phyloP scores from a whole-genome alignment of 2,113 vertebrate genomes.

The Semnopithecus entellus region DNA sequence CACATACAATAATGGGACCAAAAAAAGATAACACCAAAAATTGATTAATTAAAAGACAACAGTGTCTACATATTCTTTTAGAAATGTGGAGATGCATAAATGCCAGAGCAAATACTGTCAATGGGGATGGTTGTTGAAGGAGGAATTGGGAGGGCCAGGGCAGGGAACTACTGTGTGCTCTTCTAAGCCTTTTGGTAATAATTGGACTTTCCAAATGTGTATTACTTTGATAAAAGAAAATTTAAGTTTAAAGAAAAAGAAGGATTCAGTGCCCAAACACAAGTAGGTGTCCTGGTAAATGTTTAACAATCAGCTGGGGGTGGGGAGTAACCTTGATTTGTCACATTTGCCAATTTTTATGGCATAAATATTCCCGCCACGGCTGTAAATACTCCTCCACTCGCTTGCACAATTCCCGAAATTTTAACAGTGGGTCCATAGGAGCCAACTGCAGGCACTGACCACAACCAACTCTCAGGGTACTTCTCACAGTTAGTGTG shows the following conservation, averaged over 20 bases:
- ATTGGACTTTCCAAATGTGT: neutral
- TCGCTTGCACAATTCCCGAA: neutral
- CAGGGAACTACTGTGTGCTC: neutral
- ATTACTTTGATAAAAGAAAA: constrained; percentile 21
- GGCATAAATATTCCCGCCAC: neutral
- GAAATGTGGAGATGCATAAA: neutral
- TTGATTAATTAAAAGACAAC: neutral
- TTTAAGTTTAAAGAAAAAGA: neutral
- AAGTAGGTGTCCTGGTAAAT: neutral
- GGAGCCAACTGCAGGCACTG: neutral
- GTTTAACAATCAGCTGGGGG: neutral
- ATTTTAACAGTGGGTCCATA: neutral
- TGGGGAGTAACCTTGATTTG: neutral
- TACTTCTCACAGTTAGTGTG: neutral
- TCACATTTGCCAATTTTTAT: neutral
- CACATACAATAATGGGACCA: neutral
- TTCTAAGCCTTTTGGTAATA: neutral
- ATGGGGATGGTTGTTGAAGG: neutral
- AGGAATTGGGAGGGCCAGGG: neutral
- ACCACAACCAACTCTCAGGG: neutral
- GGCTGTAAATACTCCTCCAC: neutral
- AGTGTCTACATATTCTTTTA: neutral
- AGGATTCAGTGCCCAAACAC: neutral
- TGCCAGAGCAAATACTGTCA: neutral
- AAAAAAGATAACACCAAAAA: constrained; percentile 9